Conservation (phyloP, 2,797 vertebrate species). For the Dipus sagitta region DNA sequence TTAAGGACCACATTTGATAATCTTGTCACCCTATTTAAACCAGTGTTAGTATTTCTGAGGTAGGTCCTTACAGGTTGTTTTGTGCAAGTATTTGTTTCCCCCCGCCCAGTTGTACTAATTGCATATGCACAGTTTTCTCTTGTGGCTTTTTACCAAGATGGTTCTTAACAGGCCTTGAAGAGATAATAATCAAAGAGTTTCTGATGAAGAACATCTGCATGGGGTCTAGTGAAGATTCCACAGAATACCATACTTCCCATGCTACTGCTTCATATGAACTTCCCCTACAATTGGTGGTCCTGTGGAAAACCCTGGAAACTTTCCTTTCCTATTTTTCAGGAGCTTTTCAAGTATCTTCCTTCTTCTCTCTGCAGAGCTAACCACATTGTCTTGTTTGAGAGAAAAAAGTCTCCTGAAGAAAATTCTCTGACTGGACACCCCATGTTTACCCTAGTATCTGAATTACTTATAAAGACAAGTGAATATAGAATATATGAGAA, state of each 20-base stretch:
- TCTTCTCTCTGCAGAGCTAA: background rate
- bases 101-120: too few relatives aligned
- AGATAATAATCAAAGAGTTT: constrained; percentile 62
- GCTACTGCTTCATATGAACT: background rate
- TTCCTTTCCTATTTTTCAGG: background rate
- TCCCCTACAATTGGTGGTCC: background rate
- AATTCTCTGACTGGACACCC: background rate
- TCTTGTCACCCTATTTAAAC: background rate
- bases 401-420: background rate
- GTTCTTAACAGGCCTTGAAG: constrained; percentile 58
- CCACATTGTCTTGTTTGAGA: background rate
- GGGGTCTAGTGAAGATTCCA: constrained; percentile 7
- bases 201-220: constrained; percentile 74
- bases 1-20: too few relatives aligned
- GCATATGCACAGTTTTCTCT: too few relatives aligned
- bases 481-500: background rate
- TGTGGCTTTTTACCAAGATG: too few relatives aligned
- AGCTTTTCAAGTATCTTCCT: background rate
- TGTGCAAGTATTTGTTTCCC: too few relatives aligned
- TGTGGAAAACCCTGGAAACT: background rate
- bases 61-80: background rate
- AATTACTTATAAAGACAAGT: background rate
- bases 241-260: constrained; percentile 10
- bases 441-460: too few relatives aligned
- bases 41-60: background rate